These are phyloP conservation scores for Carollia perspicillata DNA, from an alignment of 2,113 vertebrate species.

Conservation along the genomic window DNA sequence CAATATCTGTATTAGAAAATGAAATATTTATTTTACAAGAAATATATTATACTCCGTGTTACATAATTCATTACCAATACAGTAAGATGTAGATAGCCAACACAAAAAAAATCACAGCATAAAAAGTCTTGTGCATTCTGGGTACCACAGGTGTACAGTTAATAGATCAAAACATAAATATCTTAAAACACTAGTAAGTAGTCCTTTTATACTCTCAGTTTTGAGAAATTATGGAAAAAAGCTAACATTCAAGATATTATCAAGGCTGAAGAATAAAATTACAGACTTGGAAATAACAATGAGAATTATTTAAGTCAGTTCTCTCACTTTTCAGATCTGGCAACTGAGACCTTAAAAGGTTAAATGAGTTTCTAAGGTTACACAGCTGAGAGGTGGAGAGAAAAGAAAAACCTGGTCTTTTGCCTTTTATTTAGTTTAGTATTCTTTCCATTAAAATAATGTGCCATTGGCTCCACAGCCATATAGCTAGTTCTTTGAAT, in stretches of 20 bases:
- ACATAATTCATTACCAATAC: background rate
- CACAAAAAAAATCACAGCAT: background rate
- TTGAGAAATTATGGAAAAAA: conserved; percentile 22
- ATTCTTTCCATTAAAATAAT: conserved; percentile 37
- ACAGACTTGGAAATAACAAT: background rate
- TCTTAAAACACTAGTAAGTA: background rate
- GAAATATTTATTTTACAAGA: conserved; percentile 22
- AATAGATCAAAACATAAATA: conserved; percentile 24
- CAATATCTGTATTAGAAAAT: conserved; percentile 89
- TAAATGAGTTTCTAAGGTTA: conserved; percentile 37
- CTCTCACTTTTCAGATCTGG: conserved; percentile 18
- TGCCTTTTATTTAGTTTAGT: conserved; percentile 25
- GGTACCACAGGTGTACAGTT: background rate
- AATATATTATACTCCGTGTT: background rate
- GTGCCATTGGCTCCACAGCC: background rate
- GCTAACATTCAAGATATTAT: conserved; percentile 25
- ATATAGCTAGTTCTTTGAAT: background rate
- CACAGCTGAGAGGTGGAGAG: background rate
- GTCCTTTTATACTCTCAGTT: background rate
- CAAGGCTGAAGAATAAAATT: conserved; percentile 36
- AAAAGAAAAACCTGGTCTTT: background rate
- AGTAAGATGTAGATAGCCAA: background rate
- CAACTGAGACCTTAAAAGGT: conserved; percentile 15
- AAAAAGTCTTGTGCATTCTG: background rate
- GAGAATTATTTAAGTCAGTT: background rate